These are phyloP conservation scores for Myanophis thanlyinensis DNA, from an alignment of 2,113 vertebrate species.

Conservation along the genomic window DNA sequence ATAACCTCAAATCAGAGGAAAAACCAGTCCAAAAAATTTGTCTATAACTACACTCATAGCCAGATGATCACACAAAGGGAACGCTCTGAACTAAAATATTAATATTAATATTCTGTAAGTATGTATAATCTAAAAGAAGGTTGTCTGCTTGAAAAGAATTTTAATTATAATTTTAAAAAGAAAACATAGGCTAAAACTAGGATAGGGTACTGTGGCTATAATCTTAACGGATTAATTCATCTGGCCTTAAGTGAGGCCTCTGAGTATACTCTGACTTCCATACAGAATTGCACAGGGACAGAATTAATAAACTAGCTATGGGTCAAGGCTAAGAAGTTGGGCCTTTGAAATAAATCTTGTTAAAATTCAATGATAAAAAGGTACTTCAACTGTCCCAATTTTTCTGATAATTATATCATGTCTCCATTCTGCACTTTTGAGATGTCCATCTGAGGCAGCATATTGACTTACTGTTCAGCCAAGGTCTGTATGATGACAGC, in stretches of 20 bases:
- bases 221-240: conserved; percentile 27
- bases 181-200: conserved; percentile 27
- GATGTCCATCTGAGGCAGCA: not conserved
- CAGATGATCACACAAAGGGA: not conserved
- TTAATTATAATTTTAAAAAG: conserved; percentile 34
- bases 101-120: not conserved
- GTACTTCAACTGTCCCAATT: not conserved
- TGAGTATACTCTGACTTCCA: not conserved
- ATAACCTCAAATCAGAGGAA: not conserved
- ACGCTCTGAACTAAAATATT: conserved; percentile 37
- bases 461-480: not conserved
- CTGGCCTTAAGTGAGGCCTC: not conserved
- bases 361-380: conserved; percentile 5
- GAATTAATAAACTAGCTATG: conserved; percentile 21
- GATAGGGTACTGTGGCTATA: conserved; percentile 36
- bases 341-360: conserved; percentile 24
- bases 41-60: not conserved
- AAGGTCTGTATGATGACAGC: not conserved
- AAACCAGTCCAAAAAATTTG: not conserved
- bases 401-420: conserved; percentile 2
- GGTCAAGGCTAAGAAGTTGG: conserved; percentile 15
- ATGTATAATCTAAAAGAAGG: conserved; percentile 16
- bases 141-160: conserved; percentile 11
- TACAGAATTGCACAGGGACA: not conserved
- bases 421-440: not conserved